phyloP scores from a whole-genome alignment of 2,888 invertebrate species.

The Diplazon laetatorius region DNA sequence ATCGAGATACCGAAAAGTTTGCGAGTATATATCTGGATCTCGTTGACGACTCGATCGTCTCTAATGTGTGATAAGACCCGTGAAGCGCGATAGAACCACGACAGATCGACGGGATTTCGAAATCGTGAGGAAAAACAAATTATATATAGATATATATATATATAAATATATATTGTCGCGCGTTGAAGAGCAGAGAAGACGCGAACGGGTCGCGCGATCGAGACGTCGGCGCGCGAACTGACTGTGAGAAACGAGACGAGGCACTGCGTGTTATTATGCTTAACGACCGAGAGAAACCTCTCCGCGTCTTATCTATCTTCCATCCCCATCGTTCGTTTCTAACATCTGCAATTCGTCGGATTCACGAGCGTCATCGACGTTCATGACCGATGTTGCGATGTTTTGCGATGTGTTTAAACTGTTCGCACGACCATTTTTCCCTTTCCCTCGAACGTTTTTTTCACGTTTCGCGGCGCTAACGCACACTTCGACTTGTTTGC shows the following conservation, averaged over 20 bases:
- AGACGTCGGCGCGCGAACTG: conserved; percentile 76
- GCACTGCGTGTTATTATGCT: conserved; percentile 80
- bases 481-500: neutral
- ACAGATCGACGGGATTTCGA: conserved; percentile 42
- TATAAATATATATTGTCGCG: no score
- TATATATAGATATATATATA: no score
- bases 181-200: conserved; percentile 65
- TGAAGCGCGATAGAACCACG: neutral
- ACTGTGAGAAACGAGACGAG: conserved; percentile 77
- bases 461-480: neutral
- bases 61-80: conserved; percentile 1
- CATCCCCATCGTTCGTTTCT: conserved; percentile 64
- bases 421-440: neutral
- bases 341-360: conserved; percentile 62
- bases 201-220: conserved; percentile 74
- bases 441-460: conserved; percentile 14
- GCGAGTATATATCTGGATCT: no score
- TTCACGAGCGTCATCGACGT: conserved; percentile 51
- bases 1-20: no score
- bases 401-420: no score
- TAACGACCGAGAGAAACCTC: conserved; percentile 72
- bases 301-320: conserved; percentile 70
- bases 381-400: neutral
- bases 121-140: no score
- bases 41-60: neutral